These are phyloP conservation scores for Lagodon rhomboides DNA, from an alignment of 2,797 vertebrate genomes.

Conservation along the genomic window DNA sequence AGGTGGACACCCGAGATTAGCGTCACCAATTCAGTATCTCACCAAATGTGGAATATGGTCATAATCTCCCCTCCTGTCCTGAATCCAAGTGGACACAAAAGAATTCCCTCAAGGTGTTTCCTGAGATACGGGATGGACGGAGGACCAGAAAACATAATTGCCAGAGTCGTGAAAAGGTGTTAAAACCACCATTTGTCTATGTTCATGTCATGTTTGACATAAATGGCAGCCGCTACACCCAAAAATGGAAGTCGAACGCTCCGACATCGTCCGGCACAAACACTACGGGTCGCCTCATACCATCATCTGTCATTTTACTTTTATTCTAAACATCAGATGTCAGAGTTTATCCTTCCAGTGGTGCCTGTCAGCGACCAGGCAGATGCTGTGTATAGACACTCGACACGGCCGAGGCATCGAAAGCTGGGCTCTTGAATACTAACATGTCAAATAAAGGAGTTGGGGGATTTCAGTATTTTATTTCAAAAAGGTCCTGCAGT, in stretches of 20 bases:
- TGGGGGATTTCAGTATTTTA: slow-evolving; percentile 44
- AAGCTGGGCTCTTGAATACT: slow-evolving; percentile 48
- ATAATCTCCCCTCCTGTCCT: no score
- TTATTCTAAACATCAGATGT: slow-evolving; percentile 13
- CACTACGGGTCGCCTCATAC: background rate
- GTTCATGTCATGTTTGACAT: no score
- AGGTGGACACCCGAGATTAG: no score
- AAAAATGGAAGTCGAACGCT: background rate
- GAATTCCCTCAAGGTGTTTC: no score
- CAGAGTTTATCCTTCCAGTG: slow-evolving; percentile 16
- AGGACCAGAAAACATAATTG: no score
- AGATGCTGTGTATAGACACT: slow-evolving; percentile 33
- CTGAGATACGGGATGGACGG: no score
- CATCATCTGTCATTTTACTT: background rate
- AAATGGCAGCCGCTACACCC: background rate
- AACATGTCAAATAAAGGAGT: slow-evolving; percentile 56
- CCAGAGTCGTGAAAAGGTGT: no score
- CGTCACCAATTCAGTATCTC: no score
- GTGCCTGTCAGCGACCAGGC: slow-evolving; percentile 19
- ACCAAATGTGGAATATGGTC: no score
- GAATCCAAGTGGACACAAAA: no score
- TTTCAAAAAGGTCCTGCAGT: slow-evolving; percentile 50
- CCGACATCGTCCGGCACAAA: background rate
- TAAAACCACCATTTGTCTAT: no score
- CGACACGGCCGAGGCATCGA: slow-evolving; percentile 26